A percentile compares a stretch with the other conserved stretches of the same genome.
These are phyloP conservation scores for Apolygus lucorum DNA, from an alignment of 1,140 invertebrate genomes.

Conservation along the genomic window DNA sequence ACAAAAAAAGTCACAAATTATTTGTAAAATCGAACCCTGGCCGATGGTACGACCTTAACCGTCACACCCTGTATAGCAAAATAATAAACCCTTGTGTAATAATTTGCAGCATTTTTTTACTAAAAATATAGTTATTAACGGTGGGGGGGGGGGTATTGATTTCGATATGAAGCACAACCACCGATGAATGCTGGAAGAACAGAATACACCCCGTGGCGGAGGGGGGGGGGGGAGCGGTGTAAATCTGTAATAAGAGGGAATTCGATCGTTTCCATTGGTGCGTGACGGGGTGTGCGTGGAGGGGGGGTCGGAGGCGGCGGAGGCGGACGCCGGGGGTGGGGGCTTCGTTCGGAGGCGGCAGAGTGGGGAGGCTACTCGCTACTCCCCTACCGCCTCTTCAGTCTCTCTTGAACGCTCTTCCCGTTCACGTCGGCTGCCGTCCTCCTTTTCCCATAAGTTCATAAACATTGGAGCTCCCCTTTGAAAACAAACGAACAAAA, in stretches of 20 bases:
- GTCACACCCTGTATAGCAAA: too few relatives aligned
- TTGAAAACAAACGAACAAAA: too few relatives aligned
- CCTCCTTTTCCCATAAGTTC: not conserved
- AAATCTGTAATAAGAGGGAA: slow-evolving; percentile 30
- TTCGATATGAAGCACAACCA: too few relatives aligned
- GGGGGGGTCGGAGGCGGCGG: slow-evolving; percentile 15
- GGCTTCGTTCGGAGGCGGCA: not conserved
- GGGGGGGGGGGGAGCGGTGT: slow-evolving; percentile 19
- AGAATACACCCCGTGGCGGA: too few relatives aligned
- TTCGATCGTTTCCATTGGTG: slow-evolving; percentile 30
- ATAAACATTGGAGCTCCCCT: not conserved
- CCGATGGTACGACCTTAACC: too few relatives aligned
- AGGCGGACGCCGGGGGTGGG: slow-evolving; percentile 18
- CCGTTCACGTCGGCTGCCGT: slow-evolving; percentile 2
- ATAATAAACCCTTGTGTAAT: too few relatives aligned
- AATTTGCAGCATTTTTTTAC: too few relatives aligned
- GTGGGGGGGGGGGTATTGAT: too few relatives aligned
- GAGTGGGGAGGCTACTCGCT: not conserved
- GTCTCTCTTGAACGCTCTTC: not conserved
- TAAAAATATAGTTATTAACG: too few relatives aligned
- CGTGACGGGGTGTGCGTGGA: slow-evolving; percentile 17
- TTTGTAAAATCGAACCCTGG: too few relatives aligned
- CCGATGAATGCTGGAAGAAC: too few relatives aligned
- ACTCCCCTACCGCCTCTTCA: slow-evolving; percentile 11
- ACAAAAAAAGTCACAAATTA: too few relatives aligned